Evolutionary conservation across 2,888 invertebrate genomes (phyloP), one percentile per base, ranked within the genome.

Genomic region (Trichogramma dendrolimi): DNA sequence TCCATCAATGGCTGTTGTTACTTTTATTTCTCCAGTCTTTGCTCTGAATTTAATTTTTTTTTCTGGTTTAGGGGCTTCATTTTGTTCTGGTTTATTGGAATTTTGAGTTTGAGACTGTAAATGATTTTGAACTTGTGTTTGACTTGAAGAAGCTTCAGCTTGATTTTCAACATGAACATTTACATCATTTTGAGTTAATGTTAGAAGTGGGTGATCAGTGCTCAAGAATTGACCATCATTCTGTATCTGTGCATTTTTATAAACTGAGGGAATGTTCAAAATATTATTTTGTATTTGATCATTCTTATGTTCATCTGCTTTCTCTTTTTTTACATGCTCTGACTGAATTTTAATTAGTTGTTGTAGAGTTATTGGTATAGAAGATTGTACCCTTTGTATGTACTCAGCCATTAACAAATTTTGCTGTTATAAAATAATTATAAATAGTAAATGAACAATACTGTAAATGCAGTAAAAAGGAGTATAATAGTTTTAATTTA

Each of bases 21-120:
- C 71, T 66, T 79, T 79, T n/a, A 80, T 78, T 59, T 80, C 80
- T 0, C 79, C 79, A 6, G 75, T 76, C 74, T 78, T 80, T 61
- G 79, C 80, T 4, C 78, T 71, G 56, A 78, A 79, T 66, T 79
- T 79, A 72, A 73, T 76, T 58, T 79, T 80, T 43, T 75, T 77
- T 47, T 77, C 77, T 1, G 69, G 71, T 60, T 76, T 79, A 4
- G 73, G 68, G 6, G 71, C 69, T 8, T 73, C 73, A 0, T 72
- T 73, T 65, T 72, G 72, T 68, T 72, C 70, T 54, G 72, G 70
- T 59, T 74, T 73, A 43, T 75, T 74, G 7, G 73, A 70, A 47
- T 75, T 73, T 44, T 69, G 69, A 57, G 58, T 60, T 6, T 64
- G 47, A 7, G 48, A 5, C 10, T 39, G 6, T 11, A 11, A 44